phyloP scores from a whole-genome alignment of 2,888 invertebrate species.

The Oxycera nigricornis region DNA sequence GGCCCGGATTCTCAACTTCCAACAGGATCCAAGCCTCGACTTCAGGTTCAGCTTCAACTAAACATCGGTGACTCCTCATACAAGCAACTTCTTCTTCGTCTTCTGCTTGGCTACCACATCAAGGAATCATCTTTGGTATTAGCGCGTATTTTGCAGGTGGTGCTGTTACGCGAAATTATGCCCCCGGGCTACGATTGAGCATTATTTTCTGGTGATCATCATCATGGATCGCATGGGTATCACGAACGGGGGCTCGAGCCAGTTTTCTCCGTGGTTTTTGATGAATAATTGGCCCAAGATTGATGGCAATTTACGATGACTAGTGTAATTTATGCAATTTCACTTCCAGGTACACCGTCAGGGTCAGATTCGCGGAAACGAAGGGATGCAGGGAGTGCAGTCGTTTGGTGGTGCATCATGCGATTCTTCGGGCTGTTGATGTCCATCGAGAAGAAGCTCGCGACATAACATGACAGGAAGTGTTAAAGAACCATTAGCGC shows the following conservation, averaged over 20 bases:
- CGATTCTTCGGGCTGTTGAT: neutral
- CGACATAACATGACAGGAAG: conserved; percentile 43
- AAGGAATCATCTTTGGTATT: conserved; percentile 12
- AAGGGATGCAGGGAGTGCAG: neutral
- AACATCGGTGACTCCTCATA: conserved; percentile 19
- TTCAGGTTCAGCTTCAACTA: neutral
- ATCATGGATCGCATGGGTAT: neutral
- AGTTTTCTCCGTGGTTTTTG: conserved; percentile 41
- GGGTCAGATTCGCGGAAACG: conserved; percentile 6
- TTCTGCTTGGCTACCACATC: neutral
- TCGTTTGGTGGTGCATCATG: neutral
- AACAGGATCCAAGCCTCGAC: neutral
- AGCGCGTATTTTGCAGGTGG: conserved; percentile 22
- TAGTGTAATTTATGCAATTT: conserved; percentile 44
- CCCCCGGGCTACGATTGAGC: conserved; percentile 40
- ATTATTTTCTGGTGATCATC: conserved; percentile 42
- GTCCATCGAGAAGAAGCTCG: neutral
- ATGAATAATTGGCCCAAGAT: conserved; percentile 46
- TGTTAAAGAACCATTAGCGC: conserved; percentile 44
- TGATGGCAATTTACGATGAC: conserved; percentile 46
- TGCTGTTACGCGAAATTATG: conserved; percentile 36
- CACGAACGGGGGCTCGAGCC: conserved; percentile 11
- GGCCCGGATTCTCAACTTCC: conserved; percentile 4
- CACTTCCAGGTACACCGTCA: conserved; percentile 44
- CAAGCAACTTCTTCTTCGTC: neutral